These are phyloP conservation scores for Polia nebulosa DNA, from an alignment of 2,888 invertebrate species.

Conservation along the genomic window DNA sequence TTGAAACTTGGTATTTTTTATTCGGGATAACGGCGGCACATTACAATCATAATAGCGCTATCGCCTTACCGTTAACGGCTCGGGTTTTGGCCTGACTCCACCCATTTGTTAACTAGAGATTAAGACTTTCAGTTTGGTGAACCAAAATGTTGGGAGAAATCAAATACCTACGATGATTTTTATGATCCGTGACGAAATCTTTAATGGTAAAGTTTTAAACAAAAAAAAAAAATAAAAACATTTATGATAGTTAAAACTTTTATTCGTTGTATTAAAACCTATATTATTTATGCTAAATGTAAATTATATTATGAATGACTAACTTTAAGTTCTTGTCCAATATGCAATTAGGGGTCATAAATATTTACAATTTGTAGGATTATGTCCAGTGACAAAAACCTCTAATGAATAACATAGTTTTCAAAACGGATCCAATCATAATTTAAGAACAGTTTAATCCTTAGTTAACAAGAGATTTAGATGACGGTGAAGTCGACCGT, in stretches of 20 bases:
- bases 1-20: conserved; percentile 77
- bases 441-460: conserved; percentile 1
- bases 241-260: not conserved
- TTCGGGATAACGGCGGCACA: conserved; percentile 84
- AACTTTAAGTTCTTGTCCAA: not conserved
- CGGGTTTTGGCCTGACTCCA: conserved; percentile 67
- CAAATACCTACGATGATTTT: no score
- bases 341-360: not conserved
- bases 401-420: not conserved
- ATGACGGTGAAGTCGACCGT: conserved; percentile 59
- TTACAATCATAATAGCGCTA: conserved; percentile 89
- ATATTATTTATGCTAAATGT: not conserved
- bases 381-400: not conserved
- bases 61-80: conserved; percentile 89
- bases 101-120: conserved; percentile 57
- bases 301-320: not conserved
- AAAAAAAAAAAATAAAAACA: not conserved
- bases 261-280: not conserved
- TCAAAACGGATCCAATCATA: not conserved
- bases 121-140: conserved; percentile 23
- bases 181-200: no score
- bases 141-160: not conserved
- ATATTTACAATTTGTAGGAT: not conserved
- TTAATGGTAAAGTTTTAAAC: not conserved
- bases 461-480: conserved; percentile 57